Evolutionary conservation across 2,888 invertebrate species (phyloP).

Genomic region (Caenorhabditis plicata): DNA sequence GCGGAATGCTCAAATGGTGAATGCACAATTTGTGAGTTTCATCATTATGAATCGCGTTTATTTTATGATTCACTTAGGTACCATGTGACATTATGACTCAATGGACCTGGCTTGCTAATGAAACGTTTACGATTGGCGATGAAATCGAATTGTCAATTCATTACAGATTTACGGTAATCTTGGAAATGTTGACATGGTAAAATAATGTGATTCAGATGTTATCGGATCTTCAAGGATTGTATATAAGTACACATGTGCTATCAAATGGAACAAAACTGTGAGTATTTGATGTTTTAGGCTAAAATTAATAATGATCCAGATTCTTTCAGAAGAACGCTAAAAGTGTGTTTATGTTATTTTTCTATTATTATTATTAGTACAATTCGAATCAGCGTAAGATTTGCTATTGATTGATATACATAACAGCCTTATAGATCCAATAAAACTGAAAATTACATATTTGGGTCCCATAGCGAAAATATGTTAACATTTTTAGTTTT

Average conservation of each 20-base stretch:
- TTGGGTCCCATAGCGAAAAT: too few relatives aligned
- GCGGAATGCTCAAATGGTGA: conserved; percentile 9
- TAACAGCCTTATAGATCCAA: too few relatives aligned
- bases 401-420: too few relatives aligned
- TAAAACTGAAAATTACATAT: too few relatives aligned
- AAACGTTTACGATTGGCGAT: conserved; percentile 20
- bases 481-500: too few relatives aligned
- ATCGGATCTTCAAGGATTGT: conserved; percentile 36
- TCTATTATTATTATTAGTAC: too few relatives aligned
- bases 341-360: too few relatives aligned
- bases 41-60: background rate
- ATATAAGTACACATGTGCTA: conserved; percentile 28
- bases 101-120: conserved; percentile 37
- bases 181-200: background rate
- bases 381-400: too few relatives aligned
- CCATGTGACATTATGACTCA: conserved; percentile 35
- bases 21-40: conserved; percentile 32
- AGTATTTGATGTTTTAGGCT: too few relatives aligned
- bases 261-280: conserved; percentile 16
- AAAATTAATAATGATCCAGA: too few relatives aligned
- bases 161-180: conserved; percentile 5
- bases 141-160: conserved; percentile 19
- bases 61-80: conserved; percentile 9
- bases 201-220: conserved; percentile 11
- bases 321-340: too few relatives aligned